Evolutionary conservation across 2,113 vertebrate species (phyloP).

Genomic region (Romanogobio albipinnatus): DNA sequence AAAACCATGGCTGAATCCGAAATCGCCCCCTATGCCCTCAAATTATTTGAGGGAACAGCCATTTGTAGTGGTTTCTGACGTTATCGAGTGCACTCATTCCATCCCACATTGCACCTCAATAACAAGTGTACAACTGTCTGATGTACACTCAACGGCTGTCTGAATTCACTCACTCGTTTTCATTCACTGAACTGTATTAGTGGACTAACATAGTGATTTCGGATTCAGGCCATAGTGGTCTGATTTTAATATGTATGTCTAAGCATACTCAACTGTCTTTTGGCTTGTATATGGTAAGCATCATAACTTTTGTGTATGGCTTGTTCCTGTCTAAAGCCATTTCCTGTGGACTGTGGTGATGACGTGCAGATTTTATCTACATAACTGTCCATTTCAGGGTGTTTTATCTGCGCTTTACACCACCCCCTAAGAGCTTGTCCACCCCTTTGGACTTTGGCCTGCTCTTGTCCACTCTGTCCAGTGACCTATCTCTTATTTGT

Average conservation of each 20-base stretch:
- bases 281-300: not conserved
- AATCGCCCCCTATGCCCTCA: no score
- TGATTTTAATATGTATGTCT: not conserved
- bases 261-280: not conserved
- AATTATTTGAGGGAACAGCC: no score
- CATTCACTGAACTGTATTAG: no score
- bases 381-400: not conserved
- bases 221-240: no score
- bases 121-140: no score
- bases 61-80: no score
- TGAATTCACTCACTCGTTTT: no score
- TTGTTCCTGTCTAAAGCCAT: not conserved
- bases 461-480: not conserved
- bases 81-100: no score
- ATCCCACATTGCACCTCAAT: no score
- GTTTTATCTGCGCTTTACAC: not conserved
- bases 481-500: conserved; percentile 26
- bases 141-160: no score
- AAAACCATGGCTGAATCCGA: no score
- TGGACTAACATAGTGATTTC: no score
- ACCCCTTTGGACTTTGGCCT: not conserved
- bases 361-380: not conserved
- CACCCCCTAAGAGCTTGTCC: not conserved
- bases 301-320: not conserved
- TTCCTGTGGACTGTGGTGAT: not conserved